Evolutionary conservation across 2,888 invertebrate species (phyloP).

Genomic region (Ectemnius continuus): DNA sequence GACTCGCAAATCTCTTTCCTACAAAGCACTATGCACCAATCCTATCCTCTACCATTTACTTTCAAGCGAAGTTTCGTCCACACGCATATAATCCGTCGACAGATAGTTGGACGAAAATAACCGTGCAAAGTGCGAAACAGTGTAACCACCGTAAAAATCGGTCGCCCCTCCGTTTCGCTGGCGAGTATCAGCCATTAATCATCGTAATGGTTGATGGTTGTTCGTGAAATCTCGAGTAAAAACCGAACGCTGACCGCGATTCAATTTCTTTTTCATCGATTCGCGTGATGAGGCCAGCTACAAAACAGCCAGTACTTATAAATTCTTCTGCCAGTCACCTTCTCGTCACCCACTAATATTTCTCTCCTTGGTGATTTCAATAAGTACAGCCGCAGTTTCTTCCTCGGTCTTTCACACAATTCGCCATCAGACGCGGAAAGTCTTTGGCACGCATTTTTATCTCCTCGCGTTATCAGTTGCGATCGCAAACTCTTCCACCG

Average conservation of each 20-base stretch:
- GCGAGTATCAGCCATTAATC: conserved; percentile 41
- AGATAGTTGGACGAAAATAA: conserved; percentile 28
- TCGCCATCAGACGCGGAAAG: conserved; percentile 29
- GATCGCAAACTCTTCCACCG: conserved; percentile 6
- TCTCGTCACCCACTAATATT: conserved; percentile 12
- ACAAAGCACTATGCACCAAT: too few species aligned
- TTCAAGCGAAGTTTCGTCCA: too few species aligned
- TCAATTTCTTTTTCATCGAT: conserved; percentile 26
- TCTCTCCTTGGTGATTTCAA: conserved; percentile 19
- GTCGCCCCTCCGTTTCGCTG: conserved; percentile 28
- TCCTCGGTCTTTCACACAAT: conserved; percentile 20
- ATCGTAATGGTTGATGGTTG: conserved; percentile 46
- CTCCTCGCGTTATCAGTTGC: conserved; percentile 29
- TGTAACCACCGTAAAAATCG: conserved; percentile 50
- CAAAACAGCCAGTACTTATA: background rate
- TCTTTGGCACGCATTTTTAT: conserved; percentile 34
- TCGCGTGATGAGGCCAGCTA: conserved; percentile 1
- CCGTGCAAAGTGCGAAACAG: conserved; percentile 54
- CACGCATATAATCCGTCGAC: too few species aligned
- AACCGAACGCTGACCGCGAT: conserved; percentile 32
- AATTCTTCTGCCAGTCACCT: background rate
- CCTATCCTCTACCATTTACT: too few species aligned
- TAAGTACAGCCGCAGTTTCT: conserved; percentile 15
- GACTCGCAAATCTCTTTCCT: too few species aligned
- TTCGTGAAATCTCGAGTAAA: conserved; percentile 42